phyloP scores from a whole-genome alignment of 2,113 vertebrate genomes.

The Anolis sagrei region DNA sequence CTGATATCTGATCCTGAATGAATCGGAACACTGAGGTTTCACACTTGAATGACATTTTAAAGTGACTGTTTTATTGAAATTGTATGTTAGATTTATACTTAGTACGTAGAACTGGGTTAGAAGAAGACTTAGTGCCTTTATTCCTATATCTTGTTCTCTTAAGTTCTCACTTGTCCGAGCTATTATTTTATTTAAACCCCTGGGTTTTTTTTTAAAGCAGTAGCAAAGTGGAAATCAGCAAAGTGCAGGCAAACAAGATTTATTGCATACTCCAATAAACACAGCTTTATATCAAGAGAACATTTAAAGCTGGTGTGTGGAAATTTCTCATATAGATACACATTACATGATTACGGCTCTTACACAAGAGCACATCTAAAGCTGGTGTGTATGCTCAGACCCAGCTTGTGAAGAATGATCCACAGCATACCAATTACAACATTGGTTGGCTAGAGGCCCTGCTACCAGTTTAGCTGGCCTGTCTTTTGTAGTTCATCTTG shows the following conservation, averaged over 20 bases:
- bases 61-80: too few relatives aligned
- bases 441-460: constrained; percentile 41
- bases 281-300: constrained; percentile 31
- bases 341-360: neutral
- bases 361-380: neutral
- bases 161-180: neutral
- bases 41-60: too few relatives aligned
- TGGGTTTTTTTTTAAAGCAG: constrained; percentile 38
- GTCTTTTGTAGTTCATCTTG: constrained; percentile 55
- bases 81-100: too few relatives aligned
- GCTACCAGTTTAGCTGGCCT: constrained; percentile 75
- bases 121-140: too few relatives aligned
- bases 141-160: too few relatives aligned
- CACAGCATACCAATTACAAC: neutral
- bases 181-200: neutral
- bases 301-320: constrained; percentile 14
- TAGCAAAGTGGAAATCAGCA: constrained; percentile 37
- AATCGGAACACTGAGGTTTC: too few relatives aligned
- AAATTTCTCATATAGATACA: neutral
- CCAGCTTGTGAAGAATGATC: neutral
- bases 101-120: too few relatives aligned
- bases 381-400: neutral
- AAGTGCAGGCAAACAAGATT: constrained; percentile 64
- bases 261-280: constrained; percentile 67
- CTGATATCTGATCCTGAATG: too few relatives aligned